These are phyloP conservation scores for Tichodroma muraria DNA, from an alignment of 2,113 vertebrate species.

Conservation along the genomic window DNA sequence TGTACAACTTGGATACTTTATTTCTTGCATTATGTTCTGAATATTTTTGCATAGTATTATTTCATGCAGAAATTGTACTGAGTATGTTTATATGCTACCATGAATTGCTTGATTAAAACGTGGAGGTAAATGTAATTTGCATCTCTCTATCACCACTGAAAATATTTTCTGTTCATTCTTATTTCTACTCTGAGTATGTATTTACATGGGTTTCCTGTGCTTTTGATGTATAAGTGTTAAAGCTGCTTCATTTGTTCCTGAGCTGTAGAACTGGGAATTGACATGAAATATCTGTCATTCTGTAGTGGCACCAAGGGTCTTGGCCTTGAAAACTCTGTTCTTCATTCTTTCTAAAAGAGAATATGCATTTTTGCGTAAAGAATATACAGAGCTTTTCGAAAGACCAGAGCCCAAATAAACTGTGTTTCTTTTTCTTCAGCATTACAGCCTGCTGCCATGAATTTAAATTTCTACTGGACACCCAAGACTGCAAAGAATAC, in stretches of 20 bases:
- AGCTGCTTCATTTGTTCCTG: background rate
- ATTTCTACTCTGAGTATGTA: background rate
- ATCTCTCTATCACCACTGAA: background rate
- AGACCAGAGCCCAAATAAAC: background rate
- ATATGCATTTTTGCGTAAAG: background rate
- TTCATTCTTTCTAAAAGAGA: background rate
- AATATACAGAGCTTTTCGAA: background rate
- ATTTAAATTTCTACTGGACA: background rate
- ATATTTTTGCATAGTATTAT: background rate
- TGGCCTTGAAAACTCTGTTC: background rate
- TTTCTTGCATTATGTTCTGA: background rate
- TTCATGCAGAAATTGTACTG: background rate
- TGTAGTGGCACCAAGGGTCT: background rate
- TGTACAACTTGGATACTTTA: background rate
- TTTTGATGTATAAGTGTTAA: background rate
- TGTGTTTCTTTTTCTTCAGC: background rate
- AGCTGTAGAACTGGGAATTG: background rate
- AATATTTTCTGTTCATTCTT: slow-evolving; percentile 7
- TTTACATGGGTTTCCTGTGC: background rate
- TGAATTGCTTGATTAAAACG: background rate
- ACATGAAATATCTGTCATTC: background rate
- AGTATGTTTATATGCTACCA: background rate
- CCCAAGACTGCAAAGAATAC: background rate
- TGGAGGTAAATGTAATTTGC: background rate
- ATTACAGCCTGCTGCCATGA: background rate